Evolutionary conservation across 2,888 invertebrate species (phyloP), one percentile per base, ranked within the genome.

Genomic region (Cheilosia pagana): DNA sequence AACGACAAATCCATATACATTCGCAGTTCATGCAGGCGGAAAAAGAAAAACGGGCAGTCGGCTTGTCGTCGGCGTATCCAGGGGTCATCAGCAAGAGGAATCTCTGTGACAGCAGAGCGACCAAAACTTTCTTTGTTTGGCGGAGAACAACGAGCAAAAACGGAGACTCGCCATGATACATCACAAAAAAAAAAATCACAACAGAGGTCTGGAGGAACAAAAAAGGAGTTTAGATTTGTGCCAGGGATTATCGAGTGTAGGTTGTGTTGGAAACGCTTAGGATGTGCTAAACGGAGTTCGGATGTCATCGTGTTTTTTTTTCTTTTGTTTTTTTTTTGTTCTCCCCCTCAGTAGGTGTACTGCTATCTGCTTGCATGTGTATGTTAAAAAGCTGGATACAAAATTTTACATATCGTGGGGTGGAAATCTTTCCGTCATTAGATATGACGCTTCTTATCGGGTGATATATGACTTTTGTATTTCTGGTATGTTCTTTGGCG

Each of bases 41-140:
- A 45, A 31, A 39, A 68, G 8, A 60, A 35, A 43, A 45, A 31
- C 35, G 60, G 60, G 59, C 74, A 65, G 8, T n/a, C 50, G 59
- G 8, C 50, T 31, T 43, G 50, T 41, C 21, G 72, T 52, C 65
- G 83, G 62, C 74, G 65, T 85, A 85, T 75, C 79, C 85, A 81
- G 67, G 60, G 85, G 85, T 85, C 85, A 85, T 85, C 85, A 68
- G 75, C 55, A 81, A 81, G 75, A 76, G 81, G 75, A 76, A 81
- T 85, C 85, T 81, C 74, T 79, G 63, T 85, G 85, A 81, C 81
- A 85, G 85, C 65, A 79, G 55, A 76, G 14, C 50, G 41, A 81
- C 75, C 71, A 71, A 85, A 85, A 85, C 85, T 85, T 79, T 85
- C 85, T 85, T 85, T 85, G 85, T 85, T 79, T 55, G 59, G 23